Evolutionary conservation across 2,888 invertebrate genomes (phyloP), one percentile per base, ranked within the genome.

Genomic region (Chymomyza caudatula): DNA sequence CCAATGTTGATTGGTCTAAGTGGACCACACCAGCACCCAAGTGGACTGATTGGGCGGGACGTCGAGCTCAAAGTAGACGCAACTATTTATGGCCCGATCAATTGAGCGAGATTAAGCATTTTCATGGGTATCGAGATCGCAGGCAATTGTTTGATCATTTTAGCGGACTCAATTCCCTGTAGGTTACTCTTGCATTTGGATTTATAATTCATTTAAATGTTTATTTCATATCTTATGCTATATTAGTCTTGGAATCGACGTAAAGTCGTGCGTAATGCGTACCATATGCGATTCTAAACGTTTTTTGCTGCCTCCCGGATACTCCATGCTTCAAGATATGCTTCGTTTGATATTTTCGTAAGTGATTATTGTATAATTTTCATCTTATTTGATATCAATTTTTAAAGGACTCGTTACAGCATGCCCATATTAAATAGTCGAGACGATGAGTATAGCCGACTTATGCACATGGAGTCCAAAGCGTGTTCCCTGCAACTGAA

Each of bases 241-340:
- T 66, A 76, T 3, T 47, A 90, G 90, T 2, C 63, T 89, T n/a
- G 88, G 88, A 5, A 67, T 87, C 8, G 80, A 89, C 62, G 67
- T 81, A 8, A 88, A 87, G 53, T 71, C 87, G 2, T 95, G 95
- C 80, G 88, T 95, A 22, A 88, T 94, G 68, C 92, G 93, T 73
- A 92, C 93, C 67, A 93, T 95, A 68, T 95, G 95, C 80, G 94
- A 95, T 79, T 92, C 93, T 3, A 92, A 92, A 71, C 88, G 90
- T n/a, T 90, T 92, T 74, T 89, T 94, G 22, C 91, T 92, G 51
- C 92, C 93, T 0, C 92, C 92, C 4, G 94, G 94, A 15, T 92
- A 92, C 76, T 94, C 94, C 2, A 91, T 95, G 77, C 91, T 94
- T 23, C 94, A 94, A 71, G 94, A 95, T 85, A 89, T 94, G 68